Percentiles rank a stretch among this genome's conserved stretches.
Conservation (phyloP, 2,888 invertebrate species). For the Trimorus sp. region DNA sequence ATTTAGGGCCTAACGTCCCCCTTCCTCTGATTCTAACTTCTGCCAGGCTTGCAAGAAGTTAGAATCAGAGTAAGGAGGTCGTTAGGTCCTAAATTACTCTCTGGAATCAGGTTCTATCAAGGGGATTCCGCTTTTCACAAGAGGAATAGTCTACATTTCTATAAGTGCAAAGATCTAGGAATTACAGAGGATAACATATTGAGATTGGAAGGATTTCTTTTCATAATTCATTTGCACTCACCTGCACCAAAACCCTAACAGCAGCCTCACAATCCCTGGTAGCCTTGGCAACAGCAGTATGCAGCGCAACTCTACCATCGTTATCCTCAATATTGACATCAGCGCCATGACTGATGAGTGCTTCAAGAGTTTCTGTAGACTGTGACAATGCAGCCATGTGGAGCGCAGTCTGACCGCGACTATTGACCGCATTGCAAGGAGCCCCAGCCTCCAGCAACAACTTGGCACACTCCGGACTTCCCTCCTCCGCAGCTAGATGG, state of each 20-base stretch:
- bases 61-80: too few species aligned
- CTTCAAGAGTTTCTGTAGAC: slow-evolving; percentile 89
- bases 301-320: slow-evolving; percentile 90
- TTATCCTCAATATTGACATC: slow-evolving; percentile 86
- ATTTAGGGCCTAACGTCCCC: too few species aligned
- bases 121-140: too few species aligned
- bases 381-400: slow-evolving; percentile 92
- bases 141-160: too few species aligned
- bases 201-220: too few species aligned
- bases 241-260: slow-evolving; percentile 76
- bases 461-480: slow-evolving; percentile 89
- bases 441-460: slow-evolving; percentile 89
- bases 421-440: slow-evolving; percentile 88
- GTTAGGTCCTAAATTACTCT: too few species aligned
- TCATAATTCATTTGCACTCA: too few species aligned
- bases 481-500: slow-evolving; percentile 94
- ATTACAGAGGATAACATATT: too few species aligned
- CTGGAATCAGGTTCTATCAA: too few species aligned
- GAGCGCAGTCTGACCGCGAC: slow-evolving; percentile 90
- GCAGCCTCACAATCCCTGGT: slow-evolving; percentile 75
- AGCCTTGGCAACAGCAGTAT: slow-evolving; percentile 91
- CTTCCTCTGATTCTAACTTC: too few species aligned
- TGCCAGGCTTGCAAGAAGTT: too few species aligned
- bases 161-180: too few species aligned
- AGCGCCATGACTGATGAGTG: slow-evolving; percentile 86